A percentile compares a stretch with the other conserved stretches of the same genome.
Evolutionary conservation across 2,797 vertebrate genomes (phyloP).

Genomic region (Syngnathus acus): DNA sequence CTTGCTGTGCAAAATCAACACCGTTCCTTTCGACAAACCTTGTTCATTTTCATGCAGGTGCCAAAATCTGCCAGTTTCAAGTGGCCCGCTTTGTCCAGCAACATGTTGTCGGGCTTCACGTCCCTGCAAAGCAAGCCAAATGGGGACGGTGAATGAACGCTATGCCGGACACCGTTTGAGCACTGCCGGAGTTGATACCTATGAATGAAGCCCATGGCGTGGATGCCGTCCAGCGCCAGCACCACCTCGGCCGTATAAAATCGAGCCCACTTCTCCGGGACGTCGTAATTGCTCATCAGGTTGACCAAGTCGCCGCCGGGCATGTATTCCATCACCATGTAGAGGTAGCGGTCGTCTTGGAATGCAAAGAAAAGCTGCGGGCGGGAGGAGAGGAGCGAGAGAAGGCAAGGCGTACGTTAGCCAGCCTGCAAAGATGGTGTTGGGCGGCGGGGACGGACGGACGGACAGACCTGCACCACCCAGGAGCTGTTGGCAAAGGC

Average conservation of each 20-base stretch:
- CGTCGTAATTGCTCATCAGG: conserved; percentile 98
- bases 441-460: conserved; percentile 53
- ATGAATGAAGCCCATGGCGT: conserved; percentile 98
- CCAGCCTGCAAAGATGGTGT: neutral
- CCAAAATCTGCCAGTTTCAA: conserved; percentile 98
- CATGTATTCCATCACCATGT: conserved; percentile 99
- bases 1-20: neutral
- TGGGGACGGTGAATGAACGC: no score
- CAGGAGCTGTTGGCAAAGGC: conserved; percentile 95
- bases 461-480: conserved; percentile 90
- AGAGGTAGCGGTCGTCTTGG: conserved; percentile 97
- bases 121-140: conserved; percentile 69
- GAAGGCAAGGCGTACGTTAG: neutral
- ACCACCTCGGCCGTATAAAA: conserved; percentile 98
- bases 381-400: neutral
- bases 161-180: no score
- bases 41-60: conserved; percentile 99
- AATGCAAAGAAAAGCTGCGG: conserved; percentile 93
- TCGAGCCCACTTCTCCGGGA: conserved; percentile 96
- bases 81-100: conserved; percentile 95
- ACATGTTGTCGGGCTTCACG: conserved; percentile 98
- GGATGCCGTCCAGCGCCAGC: conserved; percentile 93
- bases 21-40: conserved; percentile 54
- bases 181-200: conserved; percentile 64
- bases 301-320: conserved; percentile 96